Evolutionary conservation across 2,888 invertebrate genomes (phyloP).

Genomic region (Melinaea marsaeus): DNA sequence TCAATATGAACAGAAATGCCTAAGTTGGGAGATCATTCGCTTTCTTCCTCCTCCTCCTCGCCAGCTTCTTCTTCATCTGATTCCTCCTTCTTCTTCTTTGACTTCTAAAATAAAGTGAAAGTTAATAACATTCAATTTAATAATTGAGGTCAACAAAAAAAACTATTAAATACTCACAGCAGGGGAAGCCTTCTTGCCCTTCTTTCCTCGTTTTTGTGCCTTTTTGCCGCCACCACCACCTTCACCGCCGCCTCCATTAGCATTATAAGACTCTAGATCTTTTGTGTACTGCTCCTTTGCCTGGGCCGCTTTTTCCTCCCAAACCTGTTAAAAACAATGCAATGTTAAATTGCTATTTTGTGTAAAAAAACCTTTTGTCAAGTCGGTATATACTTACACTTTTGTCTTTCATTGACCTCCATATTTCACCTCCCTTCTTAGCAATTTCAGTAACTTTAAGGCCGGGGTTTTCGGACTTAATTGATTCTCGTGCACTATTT

Average conservation of each 20-base stretch:
- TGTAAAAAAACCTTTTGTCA: conserved; percentile 7
- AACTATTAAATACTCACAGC: conserved; percentile 52
- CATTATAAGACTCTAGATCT: conserved; percentile 93
- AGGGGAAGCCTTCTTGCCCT: conserved; percentile 68
- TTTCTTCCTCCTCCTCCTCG: conserved; percentile 81
- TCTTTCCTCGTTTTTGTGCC: conserved; percentile 78
- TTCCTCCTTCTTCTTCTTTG: conserved; percentile 81
- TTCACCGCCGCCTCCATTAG: conserved; percentile 82
- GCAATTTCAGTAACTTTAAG: conserved; percentile 94
- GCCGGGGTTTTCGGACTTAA: conserved; percentile 94
- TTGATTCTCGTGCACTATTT: conserved; percentile 89
- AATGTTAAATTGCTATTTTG: conserved; percentile 5
- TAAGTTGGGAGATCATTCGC: conserved; percentile 79
- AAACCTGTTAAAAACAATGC: conserved; percentile 79
- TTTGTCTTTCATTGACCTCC: conserved; percentile 94
- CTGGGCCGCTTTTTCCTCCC: conserved; percentile 93
- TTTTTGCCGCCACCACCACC: conserved; percentile 70
- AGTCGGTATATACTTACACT: conserved; percentile 77
- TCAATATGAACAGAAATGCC: conserved; percentile 74
- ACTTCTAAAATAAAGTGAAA: conserved; percentile 50
- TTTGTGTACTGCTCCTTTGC: conserved; percentile 93
- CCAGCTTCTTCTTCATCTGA: conserved; percentile 81
- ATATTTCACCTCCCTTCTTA: conserved; percentile 96
- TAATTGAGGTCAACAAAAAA: conserved; percentile 8
- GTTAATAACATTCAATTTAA: conserved; percentile 4